These are phyloP conservation scores for Gopherus flavomarginatus DNA, from an alignment of 2,113 vertebrate species.

Conservation along the genomic window DNA sequence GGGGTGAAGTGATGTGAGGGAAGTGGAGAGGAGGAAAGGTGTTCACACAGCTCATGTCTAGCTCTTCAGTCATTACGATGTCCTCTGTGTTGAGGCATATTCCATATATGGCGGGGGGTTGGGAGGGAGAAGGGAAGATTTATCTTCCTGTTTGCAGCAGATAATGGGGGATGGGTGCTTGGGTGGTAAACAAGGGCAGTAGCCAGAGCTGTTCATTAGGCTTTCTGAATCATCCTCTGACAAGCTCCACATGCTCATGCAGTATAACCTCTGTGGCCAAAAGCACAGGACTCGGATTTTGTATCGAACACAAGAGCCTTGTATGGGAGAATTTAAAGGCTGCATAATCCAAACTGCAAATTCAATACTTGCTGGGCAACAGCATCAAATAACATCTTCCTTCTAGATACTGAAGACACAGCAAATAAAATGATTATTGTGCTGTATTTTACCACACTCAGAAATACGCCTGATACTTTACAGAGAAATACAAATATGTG, in stretches of 20 bases:
- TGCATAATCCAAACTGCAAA: neutral
- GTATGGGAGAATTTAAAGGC: neutral
- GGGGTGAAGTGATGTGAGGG: accelerated
- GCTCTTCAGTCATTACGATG: neutral
- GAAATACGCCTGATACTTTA: neutral
- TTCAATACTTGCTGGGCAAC: neutral
- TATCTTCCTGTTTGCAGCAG: neutral
- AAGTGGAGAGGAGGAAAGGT: neutral
- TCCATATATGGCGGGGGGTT: too few species aligned
- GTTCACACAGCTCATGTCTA: neutral
- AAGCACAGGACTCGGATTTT: neutral
- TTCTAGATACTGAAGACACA: neutral
- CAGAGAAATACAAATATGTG: neutral
- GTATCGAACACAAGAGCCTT: neutral
- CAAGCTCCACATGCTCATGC: neutral
- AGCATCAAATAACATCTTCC: neutral
- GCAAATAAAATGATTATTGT: neutral
- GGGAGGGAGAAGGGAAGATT: too few species aligned
- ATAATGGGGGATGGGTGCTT: neutral
- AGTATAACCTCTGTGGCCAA: neutral
- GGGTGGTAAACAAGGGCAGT: neutral
- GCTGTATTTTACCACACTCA: neutral
- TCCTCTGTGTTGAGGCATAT: neutral
- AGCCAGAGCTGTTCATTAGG: neutral
- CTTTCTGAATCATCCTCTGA: neutral